Conservation (phyloP, 1,140 invertebrate species). For the Nephotettix cincticeps region DNA sequence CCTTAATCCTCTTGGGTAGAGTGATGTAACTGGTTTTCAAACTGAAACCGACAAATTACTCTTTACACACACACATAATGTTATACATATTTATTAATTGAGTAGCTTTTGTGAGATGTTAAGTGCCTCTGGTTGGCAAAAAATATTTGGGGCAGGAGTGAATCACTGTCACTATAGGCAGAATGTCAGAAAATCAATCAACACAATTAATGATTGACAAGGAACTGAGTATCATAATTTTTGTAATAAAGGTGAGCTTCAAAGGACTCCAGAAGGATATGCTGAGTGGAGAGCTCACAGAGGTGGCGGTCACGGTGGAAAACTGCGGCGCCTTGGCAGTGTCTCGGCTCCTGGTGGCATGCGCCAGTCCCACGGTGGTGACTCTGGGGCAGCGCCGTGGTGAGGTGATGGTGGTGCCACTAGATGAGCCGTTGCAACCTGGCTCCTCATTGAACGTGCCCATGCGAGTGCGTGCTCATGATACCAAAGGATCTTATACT, state of each 20-base stretch:
- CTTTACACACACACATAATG: too few relatives aligned
- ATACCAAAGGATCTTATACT: slow-evolving; percentile 57
- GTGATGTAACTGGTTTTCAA: too few relatives aligned
- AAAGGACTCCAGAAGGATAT: slow-evolving; percentile 65
- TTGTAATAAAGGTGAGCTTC: slow-evolving; percentile 71
- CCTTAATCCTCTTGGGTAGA: too few relatives aligned
- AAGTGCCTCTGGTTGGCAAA: too few relatives aligned
- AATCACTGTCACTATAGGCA: slow-evolving; percentile 14
- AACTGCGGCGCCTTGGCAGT: slow-evolving; percentile 68
- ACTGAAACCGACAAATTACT: too few relatives aligned
- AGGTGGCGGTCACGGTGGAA: slow-evolving; percentile 62
- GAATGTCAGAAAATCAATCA: background rate
- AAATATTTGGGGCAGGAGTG: too few relatives aligned
- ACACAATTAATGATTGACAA: background rate
- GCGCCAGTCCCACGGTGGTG: slow-evolving; percentile 67
- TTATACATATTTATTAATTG: too few relatives aligned
- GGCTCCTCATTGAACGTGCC: background rate
- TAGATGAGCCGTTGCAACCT: slow-evolving; percentile 22
- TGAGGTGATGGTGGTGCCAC: slow-evolving; percentile 37
- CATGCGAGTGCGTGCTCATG: slow-evolving; percentile 40
- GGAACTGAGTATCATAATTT: background rate
- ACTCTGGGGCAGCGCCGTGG: slow-evolving; percentile 52
- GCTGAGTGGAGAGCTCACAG: slow-evolving; percentile 71
- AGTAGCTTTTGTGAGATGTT: too few relatives aligned
- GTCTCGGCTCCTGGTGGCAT: slow-evolving; percentile 63